These are phyloP conservation scores for Venustoraphidia nigricollis DNA, from an alignment of 2,888 invertebrate genomes.

Conservation along the genomic window DNA sequence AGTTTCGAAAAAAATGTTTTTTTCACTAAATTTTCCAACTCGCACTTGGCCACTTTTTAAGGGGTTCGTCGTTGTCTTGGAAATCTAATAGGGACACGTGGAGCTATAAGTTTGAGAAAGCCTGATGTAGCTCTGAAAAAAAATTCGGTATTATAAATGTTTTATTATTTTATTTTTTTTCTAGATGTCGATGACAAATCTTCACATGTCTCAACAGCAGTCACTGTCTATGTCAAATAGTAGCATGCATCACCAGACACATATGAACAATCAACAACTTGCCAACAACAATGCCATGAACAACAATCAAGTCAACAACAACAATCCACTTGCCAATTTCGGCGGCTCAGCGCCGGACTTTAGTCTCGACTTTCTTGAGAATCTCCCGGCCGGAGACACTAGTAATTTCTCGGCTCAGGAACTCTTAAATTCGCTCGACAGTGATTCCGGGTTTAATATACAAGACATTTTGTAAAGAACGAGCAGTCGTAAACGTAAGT, in stretches of 20 bases:
- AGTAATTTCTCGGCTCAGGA: constrained; percentile 68
- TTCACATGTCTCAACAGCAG: constrained; percentile 56
- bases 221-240: constrained; percentile 37
- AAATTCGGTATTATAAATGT: background rate
- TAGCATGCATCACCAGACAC: constrained; percentile 8
- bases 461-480: constrained; percentile 1
- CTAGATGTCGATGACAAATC: constrained; percentile 41
- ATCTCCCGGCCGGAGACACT: constrained; percentile 60
- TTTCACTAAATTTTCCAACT: no score
- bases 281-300: constrained; percentile 18
- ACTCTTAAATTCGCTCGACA: constrained; percentile 68
- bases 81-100: no score
- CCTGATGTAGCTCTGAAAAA: no score
- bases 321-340: constrained; percentile 29
- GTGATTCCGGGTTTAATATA: constrained; percentile 50
- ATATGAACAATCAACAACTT: constrained; percentile 17
- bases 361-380: constrained; percentile 73
- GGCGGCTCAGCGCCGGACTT: constrained; percentile 46
- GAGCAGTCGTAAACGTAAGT: no score
- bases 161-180: constrained; percentile 13
- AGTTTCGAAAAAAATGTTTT: no score
- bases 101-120: no score
- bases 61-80: no score
- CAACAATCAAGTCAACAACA: constrained; percentile 15
- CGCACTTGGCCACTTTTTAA: no score